phyloP scores from a whole-genome alignment of 2,797 vertebrate species.

The Eleutherodactylus coqui region DNA sequence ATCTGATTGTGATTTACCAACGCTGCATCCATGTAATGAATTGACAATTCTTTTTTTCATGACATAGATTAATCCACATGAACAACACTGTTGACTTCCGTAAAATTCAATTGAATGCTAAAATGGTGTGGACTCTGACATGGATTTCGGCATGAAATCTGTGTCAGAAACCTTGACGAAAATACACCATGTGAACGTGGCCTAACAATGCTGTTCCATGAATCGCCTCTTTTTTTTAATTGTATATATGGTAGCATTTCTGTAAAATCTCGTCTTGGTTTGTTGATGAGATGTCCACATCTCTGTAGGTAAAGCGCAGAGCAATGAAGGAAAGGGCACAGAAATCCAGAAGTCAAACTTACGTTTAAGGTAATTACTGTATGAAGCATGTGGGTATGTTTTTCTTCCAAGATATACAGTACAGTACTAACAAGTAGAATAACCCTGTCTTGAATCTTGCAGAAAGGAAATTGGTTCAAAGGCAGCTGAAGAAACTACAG shows the following conservation, averaged over 20 bases:
- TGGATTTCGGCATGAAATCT: no score
- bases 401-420: not conserved
- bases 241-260: not conserved
- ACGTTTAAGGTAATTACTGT: slow-evolving; percentile 28
- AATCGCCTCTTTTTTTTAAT: not conserved
- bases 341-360: not conserved
- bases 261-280: not conserved
- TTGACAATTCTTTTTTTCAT: no score
- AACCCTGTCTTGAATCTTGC: not conserved
- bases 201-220: not conserved
- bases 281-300: not conserved
- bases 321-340: not conserved
- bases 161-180: no score
- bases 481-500: not conserved
- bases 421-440: not conserved
- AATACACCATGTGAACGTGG: no score
- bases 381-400: not conserved
- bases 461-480: slow-evolving; percentile 21
- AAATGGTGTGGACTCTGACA: no score
- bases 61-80: no score
- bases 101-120: no score
- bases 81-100: no score
- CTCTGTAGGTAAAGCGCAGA: not conserved
- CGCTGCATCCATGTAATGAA: no score
- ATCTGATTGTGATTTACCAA: no score